Evolutionary conservation across 2,113 vertebrate genomes (phyloP).

Genomic region (Microcebus lehilahytsara): DNA sequence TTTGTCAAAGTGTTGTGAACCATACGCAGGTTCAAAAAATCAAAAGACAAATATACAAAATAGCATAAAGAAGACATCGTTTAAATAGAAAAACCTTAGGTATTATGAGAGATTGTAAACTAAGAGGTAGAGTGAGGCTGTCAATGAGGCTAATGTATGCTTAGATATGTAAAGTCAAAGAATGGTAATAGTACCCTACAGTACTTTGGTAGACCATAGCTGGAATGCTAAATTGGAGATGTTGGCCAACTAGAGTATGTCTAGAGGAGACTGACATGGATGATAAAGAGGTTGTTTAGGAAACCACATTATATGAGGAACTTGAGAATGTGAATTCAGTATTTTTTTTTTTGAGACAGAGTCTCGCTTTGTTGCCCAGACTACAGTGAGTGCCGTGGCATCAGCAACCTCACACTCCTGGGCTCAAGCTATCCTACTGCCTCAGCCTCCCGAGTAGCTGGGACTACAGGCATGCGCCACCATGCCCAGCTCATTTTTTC

Average conservation of each 20-base stretch:
- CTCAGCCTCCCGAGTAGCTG: too few species aligned
- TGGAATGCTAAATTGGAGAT: constrained; percentile 28
- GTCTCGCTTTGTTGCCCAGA: too few species aligned
- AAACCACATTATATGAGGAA: constrained; percentile 31
- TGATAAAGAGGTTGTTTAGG: not conserved
- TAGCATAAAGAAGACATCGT: not conserved
- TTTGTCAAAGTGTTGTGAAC: constrained; percentile 28
- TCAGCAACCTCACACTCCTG: too few species aligned
- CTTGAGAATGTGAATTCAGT: not conserved
- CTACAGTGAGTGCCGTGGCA: too few species aligned
- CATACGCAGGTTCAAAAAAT: not conserved
- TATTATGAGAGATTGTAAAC: not conserved
- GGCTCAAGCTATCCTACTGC: too few species aligned
- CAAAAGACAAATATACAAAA: not conserved
- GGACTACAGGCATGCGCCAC: too few species aligned
- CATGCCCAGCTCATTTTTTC: too few species aligned
- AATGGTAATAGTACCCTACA: not conserved
- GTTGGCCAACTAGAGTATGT: not conserved
- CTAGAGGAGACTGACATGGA: not conserved
- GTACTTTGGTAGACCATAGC: not conserved
- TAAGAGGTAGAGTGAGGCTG: not conserved
- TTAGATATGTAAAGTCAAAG: constrained; percentile 32
- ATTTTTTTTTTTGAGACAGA: not conserved
- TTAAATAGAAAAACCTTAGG: constrained; percentile 13
- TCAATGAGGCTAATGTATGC: not conserved